Base-by-base conservation (phyloP, 2,797 vertebrate genomes). In the Lophotriccus pileatus region DNA sequence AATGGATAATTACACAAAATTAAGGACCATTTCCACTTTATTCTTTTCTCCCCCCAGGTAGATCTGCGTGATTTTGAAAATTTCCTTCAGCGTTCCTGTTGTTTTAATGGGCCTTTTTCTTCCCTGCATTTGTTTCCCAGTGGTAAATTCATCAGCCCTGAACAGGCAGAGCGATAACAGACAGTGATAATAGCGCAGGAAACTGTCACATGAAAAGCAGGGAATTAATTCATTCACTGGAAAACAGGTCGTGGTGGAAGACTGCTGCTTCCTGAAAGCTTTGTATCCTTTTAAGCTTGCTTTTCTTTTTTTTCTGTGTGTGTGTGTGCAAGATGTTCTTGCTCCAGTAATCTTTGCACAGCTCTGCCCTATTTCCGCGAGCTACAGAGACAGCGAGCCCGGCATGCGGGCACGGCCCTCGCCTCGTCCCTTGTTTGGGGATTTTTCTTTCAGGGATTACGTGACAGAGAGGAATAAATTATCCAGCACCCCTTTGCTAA, bases 331-430 rank as follows among this genome's bases (percentile, higher is more conserved):
- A 81, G 44, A 62, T 75, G 49, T 83, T 89, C 73, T 87, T 92
- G 78, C 72, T 87, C 72, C 89, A 75, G 30, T 68, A 74, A 89
- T 83, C 73, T 80, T 64, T 32, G 76, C 72, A 13, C 44, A 41
- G 82, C 58, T 75, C 84, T 84, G 62, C 49, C 93, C 95, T 86
- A 39, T 86, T 94, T 94, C 89, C 86, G 75, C 9, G 5, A 74
- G 47, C 62, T 25, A 2, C 44, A 58, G 64, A 28, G 39, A 4
- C 19, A 18, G 56, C 47, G 15, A 49, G 47, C 25, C 24, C 9
- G 14, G 47, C 0, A 0, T 47, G 27, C 11, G 39, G 76, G 60
- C 72, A 89, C 67, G 44, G 60, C 62, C 50, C 67, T 73, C 1
- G 0, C 16, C 49, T 86, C 9, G 0, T 24, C 62, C 37, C 43